Percentiles rank a stretch among this genome's conserved stretches.
Evolutionary conservation across 2,797 vertebrate species (phyloP).

Genomic region (Sparidentex hasta): DNA sequence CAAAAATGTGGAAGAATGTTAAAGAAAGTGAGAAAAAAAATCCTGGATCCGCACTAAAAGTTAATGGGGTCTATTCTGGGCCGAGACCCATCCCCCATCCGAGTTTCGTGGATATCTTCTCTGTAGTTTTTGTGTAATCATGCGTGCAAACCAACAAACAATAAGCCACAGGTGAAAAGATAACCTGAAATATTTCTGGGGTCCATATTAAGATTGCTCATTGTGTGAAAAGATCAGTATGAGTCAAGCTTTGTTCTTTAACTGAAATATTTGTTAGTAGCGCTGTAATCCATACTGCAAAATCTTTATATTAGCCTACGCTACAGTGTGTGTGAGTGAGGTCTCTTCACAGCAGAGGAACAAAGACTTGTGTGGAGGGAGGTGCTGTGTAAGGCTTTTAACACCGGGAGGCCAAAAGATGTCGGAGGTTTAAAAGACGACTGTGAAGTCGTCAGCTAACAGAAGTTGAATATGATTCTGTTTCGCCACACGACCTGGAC

Average conservation of each 20-base stretch:
- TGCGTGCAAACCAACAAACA: too few species aligned
- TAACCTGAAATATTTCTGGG: background rate
- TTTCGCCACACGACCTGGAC: conserved; percentile 27
- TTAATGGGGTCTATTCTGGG: too few species aligned
- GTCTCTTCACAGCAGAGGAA: conserved; percentile 42
- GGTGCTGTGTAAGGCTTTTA: conserved; percentile 36
- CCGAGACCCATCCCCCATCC: too few species aligned
- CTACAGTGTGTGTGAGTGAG: background rate
- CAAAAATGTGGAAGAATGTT: too few species aligned
- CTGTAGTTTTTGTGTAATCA: too few species aligned
- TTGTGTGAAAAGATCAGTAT: background rate
- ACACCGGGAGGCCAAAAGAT: conserved; percentile 11
- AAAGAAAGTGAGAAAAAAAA: too few species aligned
- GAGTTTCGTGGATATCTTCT: too few species aligned
- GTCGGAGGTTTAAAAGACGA: conserved; percentile 6
- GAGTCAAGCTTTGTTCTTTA: background rate
- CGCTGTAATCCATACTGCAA: background rate
- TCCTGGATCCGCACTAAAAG: too few species aligned
- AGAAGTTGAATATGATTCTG: conserved; percentile 1
- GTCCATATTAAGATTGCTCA: background rate
- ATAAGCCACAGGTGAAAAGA: too few species aligned
- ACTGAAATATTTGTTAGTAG: background rate
- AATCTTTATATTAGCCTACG: background rate
- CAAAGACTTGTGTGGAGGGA: conserved; percentile 47
- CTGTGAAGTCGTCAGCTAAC: conserved; percentile 3